Evolutionary conservation across 2,797 vertebrate genomes (phyloP).

Genomic region (Notolepis coatsorum): DNA sequence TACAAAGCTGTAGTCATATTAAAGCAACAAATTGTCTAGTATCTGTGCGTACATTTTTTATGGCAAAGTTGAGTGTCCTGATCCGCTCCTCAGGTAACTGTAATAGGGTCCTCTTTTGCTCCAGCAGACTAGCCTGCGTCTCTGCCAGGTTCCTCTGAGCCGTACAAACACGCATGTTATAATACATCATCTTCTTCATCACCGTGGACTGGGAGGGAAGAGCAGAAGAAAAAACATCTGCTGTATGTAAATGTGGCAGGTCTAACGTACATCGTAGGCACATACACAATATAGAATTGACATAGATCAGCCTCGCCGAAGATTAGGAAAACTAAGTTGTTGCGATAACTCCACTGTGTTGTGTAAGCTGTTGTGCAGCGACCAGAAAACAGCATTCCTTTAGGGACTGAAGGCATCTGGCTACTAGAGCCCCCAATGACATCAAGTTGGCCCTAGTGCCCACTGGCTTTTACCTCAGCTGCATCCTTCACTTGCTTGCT

Average conservation of each 20-base stretch:
- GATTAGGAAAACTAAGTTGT: no score
- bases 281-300: background rate
- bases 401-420: background rate
- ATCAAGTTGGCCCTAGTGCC: background rate
- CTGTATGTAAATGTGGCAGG: background rate
- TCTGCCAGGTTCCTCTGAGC: conserved; percentile 80
- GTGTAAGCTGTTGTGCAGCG: no score
- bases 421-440: background rate
- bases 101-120: conserved; percentile 77
- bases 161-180: conserved; percentile 88
- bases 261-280: background rate
- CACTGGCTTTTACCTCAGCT: conserved; percentile 85
- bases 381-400: background rate
- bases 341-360: no score
- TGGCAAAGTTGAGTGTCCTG: conserved; percentile 73
- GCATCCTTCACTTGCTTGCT: conserved; percentile 85
- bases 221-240: background rate
- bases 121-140: conserved; percentile 73
- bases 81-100: conserved; percentile 84
- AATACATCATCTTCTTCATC: conserved; percentile 93
- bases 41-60: conserved; percentile 84
- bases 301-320: no score
- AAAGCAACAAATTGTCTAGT: background rate
- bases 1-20: no score
- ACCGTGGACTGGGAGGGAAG: conserved; percentile 81